A percentile compares a stretch with the other conserved stretches of the same genome.
Evolutionary conservation across 2,797 vertebrate genomes (phyloP).

Genomic region (Muscicapa comitata): DNA sequence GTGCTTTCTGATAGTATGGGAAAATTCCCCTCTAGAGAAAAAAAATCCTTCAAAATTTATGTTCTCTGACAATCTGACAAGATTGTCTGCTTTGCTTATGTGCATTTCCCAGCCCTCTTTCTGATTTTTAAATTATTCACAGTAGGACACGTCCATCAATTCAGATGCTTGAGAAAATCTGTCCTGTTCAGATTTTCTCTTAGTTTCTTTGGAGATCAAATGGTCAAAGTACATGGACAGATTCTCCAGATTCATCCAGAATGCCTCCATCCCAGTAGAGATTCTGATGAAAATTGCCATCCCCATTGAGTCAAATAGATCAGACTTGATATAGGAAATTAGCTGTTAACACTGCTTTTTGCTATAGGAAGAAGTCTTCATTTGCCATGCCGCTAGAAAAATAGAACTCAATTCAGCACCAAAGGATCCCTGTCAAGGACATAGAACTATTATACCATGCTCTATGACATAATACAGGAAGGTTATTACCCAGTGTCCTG

Average conservation of each 20-base stretch:
- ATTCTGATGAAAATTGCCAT: neutral
- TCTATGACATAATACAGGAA: neutral
- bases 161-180: neutral
- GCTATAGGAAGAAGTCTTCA: neutral
- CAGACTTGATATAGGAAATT: neutral
- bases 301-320: fast-evolving
- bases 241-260: neutral
- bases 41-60: neutral
- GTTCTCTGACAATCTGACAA: neutral
- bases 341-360: neutral
- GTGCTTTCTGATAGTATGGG: neutral
- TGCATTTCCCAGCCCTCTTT: neutral
- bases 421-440: neutral
- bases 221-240: neutral
- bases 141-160: neutral
- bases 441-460: neutral
- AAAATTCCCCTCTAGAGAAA: neutral
- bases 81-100: neutral
- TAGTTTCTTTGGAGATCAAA: neutral
- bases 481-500: neutral
- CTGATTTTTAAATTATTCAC: neutral
- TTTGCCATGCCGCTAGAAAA: neutral
- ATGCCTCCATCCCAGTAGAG: neutral
- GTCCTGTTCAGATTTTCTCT: neutral
- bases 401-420: neutral